Evolutionary conservation across 2,797 vertebrate genomes (phyloP).

Genomic region (Falco concolor): DNA sequence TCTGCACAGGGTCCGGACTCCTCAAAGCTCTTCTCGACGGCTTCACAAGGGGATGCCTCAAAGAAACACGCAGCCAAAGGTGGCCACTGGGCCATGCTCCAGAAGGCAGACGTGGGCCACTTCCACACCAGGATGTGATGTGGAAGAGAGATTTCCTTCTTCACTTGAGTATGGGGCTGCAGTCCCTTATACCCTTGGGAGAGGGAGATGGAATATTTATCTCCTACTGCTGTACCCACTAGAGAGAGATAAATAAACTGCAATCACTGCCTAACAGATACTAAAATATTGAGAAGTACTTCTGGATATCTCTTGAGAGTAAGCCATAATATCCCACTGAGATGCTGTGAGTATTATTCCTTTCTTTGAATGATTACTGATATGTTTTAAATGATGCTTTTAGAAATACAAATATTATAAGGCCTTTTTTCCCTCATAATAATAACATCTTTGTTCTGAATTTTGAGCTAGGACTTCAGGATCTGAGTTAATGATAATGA

Average conservation of each 20-base stretch:
- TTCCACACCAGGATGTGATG: background rate
- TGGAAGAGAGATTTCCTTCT: background rate
- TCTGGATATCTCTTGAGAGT: constrained; percentile 45
- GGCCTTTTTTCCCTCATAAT: background rate
- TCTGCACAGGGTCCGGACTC: background rate
- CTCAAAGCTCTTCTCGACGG: background rate
- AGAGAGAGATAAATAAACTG: constrained; percentile 48
- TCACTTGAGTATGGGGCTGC: background rate
- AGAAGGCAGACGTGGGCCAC: fast-evolving
- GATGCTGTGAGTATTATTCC: background rate
- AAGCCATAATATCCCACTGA: background rate
- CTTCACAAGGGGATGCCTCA: background rate
- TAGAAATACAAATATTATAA: constrained; percentile 36
- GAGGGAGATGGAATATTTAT: constrained; percentile 21
- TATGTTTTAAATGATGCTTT: background rate
- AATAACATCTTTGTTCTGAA: background rate
- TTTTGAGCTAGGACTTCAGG: background rate
- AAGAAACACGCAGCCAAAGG: fast-evolving
- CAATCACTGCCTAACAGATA: constrained; percentile 56
- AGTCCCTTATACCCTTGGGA: background rate
- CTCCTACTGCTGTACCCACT: constrained; percentile 1
- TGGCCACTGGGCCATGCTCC: background rate
- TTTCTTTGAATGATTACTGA: constrained; percentile 27
- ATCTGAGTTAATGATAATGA: background rate
- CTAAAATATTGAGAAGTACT: constrained; percentile 58